phyloP scores from a whole-genome alignment of 2,888 invertebrate genomes.

The Sisyra terminalis region DNA sequence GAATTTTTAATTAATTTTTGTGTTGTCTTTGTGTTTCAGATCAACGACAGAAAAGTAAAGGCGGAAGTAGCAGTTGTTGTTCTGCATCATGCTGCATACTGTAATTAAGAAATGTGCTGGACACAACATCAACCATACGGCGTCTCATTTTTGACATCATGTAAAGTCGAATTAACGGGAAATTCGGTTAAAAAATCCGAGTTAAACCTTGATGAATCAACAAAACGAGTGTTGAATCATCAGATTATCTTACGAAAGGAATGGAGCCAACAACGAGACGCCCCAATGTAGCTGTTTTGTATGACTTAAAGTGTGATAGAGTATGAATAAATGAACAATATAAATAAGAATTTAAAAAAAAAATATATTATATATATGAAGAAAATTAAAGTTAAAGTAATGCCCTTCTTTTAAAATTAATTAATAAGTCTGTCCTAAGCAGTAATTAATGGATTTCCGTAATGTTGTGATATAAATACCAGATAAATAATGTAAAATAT shows the following conservation, averaged over 20 bases:
- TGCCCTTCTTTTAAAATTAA: too few species aligned
- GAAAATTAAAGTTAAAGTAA: too few species aligned
- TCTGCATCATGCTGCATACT: constrained; percentile 86
- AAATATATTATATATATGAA: too few species aligned
- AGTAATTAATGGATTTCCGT: constrained; percentile 18
- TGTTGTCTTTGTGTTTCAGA: constrained; percentile 43
- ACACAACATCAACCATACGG: constrained; percentile 8
- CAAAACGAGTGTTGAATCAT: too few species aligned
- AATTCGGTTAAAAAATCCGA: constrained; percentile 1
- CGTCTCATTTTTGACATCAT: neutral
- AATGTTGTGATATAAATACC: constrained; percentile 27
- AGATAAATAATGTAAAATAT: constrained; percentile 3
- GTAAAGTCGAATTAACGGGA: neutral
- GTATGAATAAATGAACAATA: too few species aligned
- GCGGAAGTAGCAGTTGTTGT: constrained; percentile 88
- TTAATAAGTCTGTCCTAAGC: constrained; percentile 1
- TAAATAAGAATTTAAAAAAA: too few species aligned
- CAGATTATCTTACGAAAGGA: too few species aligned
- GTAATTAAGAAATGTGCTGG: constrained; percentile 34
- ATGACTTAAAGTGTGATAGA: too few species aligned
- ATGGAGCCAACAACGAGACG: too few species aligned
- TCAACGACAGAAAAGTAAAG: constrained; percentile 92
- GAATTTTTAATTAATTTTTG: constrained; percentile 7
- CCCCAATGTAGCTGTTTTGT: too few species aligned
- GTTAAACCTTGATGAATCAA: neutral